Evolutionary conservation across 2,113 vertebrate species (phyloP).

Genomic region (Nibea albiflora): DNA sequence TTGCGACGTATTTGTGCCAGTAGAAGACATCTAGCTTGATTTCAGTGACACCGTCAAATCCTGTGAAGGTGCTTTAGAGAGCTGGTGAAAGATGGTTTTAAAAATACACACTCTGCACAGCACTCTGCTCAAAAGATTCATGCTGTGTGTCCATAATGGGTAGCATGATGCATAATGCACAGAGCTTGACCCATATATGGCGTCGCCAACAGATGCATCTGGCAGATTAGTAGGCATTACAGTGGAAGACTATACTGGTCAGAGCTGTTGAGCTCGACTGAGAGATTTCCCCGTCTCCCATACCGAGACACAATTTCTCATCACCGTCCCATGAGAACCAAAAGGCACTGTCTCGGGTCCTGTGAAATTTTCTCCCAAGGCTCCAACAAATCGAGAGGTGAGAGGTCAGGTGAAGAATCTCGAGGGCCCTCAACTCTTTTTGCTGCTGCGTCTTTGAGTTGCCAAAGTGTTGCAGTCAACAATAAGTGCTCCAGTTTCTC

Average conservation of each 20-base stretch:
- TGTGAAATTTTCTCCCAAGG: constrained; percentile 57
- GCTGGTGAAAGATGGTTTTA: constrained; percentile 22
- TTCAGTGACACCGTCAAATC: constrained; percentile 14
- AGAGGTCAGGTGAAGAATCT: constrained; percentile 76
- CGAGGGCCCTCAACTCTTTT: constrained; percentile 62
- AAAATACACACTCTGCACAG: not conserved
- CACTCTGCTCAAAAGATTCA: not conserved
- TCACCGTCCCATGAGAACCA: constrained; percentile 32
- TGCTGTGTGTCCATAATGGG: constrained; percentile 28
- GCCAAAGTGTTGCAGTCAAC: constrained; percentile 72
- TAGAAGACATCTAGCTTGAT: constrained; percentile 37
- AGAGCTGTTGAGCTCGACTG: constrained; percentile 11
- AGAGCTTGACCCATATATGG: constrained; percentile 50
- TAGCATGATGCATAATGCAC: not conserved
- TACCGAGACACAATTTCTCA: constrained; percentile 15
- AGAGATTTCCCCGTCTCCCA: not conserved
- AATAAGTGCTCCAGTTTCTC: constrained; percentile 76
- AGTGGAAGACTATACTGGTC: constrained; percentile 11
- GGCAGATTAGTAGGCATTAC: constrained; percentile 60
- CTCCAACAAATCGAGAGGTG: constrained; percentile 60
- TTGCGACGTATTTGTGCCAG: not conserved
- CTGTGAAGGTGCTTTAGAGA: not conserved
- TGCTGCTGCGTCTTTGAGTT: constrained; percentile 64
- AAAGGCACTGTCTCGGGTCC: constrained; percentile 22
- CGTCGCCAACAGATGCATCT: constrained; percentile 56